A percentile compares a stretch with the other conserved stretches of the same genome.
Evolutionary conservation across 1,140 invertebrate genomes (phyloP).

Genomic region (Aphelenchoides besseyi): DNA sequence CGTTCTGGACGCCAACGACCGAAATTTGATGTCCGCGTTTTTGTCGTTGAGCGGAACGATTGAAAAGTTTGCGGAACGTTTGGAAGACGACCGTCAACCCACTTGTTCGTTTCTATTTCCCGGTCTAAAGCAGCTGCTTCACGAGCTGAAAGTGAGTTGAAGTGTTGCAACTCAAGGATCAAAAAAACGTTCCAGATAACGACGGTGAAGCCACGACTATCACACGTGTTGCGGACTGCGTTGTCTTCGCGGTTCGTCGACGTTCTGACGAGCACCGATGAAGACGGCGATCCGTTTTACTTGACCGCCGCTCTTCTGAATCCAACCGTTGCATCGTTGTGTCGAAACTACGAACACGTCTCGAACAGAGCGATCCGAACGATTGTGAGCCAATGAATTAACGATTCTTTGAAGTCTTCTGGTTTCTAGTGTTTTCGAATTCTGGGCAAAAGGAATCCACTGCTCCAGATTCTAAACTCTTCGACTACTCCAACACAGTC

Average conservation of each 20-base stretch:
- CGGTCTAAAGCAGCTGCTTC: neutral
- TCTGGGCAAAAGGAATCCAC: neutral
- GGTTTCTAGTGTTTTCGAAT: neutral
- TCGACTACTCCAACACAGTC: neutral
- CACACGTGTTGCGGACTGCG: neutral
- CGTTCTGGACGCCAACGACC: neutral
- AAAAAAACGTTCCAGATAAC: neutral
- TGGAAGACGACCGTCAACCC: neutral
- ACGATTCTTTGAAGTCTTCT: neutral
- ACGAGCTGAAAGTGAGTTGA: conserved; percentile 8
- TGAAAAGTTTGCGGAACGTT: neutral
- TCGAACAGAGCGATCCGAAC: neutral
- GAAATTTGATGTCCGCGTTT: neutral
- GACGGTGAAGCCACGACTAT: neutral
- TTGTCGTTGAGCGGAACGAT: neutral
- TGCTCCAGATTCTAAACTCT: conserved; percentile 5
- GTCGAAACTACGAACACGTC: neutral
- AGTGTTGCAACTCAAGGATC: too few relatives aligned
- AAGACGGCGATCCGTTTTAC: conserved; percentile 4
- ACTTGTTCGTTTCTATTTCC: conserved; percentile 7
- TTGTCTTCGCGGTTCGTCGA: conserved; percentile 5
- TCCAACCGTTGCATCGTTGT: neutral
- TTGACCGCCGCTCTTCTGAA: neutral
- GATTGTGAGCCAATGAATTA: too few relatives aligned
- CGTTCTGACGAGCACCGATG: neutral